Evolutionary conservation across 2,797 vertebrate species (phyloP).

Genomic region (Sebastes minor): DNA sequence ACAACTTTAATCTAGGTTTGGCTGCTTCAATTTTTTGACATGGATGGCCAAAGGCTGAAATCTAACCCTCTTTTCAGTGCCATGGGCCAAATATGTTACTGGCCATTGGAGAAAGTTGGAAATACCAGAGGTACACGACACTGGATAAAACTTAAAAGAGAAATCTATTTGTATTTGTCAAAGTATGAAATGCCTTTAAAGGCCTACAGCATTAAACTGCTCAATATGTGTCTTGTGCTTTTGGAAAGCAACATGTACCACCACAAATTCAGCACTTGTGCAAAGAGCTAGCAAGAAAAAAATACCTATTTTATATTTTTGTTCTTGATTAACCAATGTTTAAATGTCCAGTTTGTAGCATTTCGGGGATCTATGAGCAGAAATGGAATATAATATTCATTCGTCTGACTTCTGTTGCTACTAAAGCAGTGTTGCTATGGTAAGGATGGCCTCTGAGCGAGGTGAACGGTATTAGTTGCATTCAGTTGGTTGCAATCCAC

Average conservation of each 20-base stretch:
- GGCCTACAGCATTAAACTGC: neutral
- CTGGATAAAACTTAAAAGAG: neutral
- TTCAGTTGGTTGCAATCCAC: too few relatives aligned
- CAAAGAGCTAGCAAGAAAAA: neutral
- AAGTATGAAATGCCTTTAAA: neutral
- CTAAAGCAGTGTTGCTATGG: too few relatives aligned
- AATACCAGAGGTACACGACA: constrained; percentile 4
- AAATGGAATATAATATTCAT: too few relatives aligned
- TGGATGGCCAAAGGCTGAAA: constrained; percentile 63
- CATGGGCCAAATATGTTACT: constrained; percentile 37
- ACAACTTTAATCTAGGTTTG: constrained; percentile 74
- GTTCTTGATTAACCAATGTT: neutral
- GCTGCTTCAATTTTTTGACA: constrained; percentile 60
- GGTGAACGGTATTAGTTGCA: too few relatives aligned
- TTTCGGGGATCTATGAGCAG: too few relatives aligned
- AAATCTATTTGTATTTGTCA: constrained; percentile 1
- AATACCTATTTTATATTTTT: neutral
- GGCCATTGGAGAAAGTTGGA: neutral
- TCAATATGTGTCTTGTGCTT: neutral
- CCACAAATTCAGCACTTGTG: neutral
- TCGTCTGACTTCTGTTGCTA: too few relatives aligned
- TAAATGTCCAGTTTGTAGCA: too few relatives aligned
- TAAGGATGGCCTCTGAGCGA: too few relatives aligned
- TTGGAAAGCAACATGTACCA: neutral
- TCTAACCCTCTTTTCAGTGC: constrained; percentile 14